Base-by-base conservation (phyloP, 2,113 vertebrate genomes). In the Nothoprocta perdicaria region DNA sequence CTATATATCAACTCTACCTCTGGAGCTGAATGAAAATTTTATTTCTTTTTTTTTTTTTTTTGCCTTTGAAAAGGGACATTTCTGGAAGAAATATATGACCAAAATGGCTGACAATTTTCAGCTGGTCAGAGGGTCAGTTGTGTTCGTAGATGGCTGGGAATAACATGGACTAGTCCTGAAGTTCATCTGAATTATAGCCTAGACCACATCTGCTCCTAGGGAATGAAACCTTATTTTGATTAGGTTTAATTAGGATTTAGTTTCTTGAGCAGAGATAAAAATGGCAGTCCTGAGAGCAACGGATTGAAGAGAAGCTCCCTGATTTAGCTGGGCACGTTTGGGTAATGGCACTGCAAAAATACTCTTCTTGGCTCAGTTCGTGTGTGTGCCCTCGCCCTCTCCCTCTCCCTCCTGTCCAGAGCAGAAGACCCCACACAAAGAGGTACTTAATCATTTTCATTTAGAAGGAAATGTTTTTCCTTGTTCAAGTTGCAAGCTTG, bases 401-500 rank as follows among this genome's bases (percentile, higher is more conserved):
- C 14, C 17, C 43, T 46, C 45, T 15, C 45, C 17, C 16, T 16
- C 45, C 3, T 65, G 29, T 57, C 52, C 43, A 79, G 27, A 69
- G n/a, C 38, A 52, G 10, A 88, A 79, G 24, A 22, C 57, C 57
- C 83, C 71, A 16, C 33, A 74, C 53, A 86, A 92, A 73, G 65
- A 76, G 63, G 27, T 60, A 72, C 57, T 87, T 76, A 74, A 82
- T 90, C 9, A 29, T 52, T 61, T 29, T 48, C 7, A 18, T 86
- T 94, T 79, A 76, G 83, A 84, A 82, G 38, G 26, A 68, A 92
- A 71, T 71, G 21, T 23, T 74, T 88, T 95, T 58, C 29, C 2
- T 0, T 82, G 41, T 86, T 92, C 48, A 83, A 95, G 58, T 80
- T 86, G 24, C 57, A 86, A 23, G 53, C 75, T 90, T 80, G 55